Evolutionary conservation across 2,113 vertebrate species (phyloP), one percentile per base, ranked within the genome.

Genomic region (Podarcis muralis): DNA sequence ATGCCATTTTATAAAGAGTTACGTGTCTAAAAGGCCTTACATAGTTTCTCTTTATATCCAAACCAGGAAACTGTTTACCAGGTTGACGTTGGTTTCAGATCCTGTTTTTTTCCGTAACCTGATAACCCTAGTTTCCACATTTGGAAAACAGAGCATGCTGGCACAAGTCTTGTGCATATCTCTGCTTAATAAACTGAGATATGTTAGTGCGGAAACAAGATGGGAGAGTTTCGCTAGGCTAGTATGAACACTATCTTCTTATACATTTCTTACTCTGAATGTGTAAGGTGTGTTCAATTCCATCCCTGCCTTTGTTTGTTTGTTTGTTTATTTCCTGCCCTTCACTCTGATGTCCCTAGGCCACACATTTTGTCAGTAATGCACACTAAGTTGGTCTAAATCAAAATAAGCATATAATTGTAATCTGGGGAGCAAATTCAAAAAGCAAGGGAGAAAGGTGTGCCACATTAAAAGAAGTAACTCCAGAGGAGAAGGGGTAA

Each of bases 391-490:
- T 2, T 68, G 25, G 2, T 89, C 32, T 71, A 3, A 71, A 81
- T 81, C 0, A 11, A 8, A 90, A 18, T 89, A 85, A 18, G 89
- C 81, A 53, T 86, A 0, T 84, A 22, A 85, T 87, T 75, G 30
- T 40, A 90, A 89, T 22, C 6, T 75, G 65, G 6, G 25, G 89
- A 76, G 83, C 59, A 81, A 37, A 57, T 77, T 69, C 30, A 23
- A 25, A 3, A 43, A 88, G 32, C 8, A 25, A 83, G 78, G 27
- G 87, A 25, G 18, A 1, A 84, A 7, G 81, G 81, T 1, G 79
- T 89, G 40, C 2, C 32, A 87, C 3, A 1, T 5, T 91, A 83
- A 12, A 82, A 81, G 85, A 86, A 85, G 80, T 91, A 79, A 66
- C 16, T 20, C 71, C 62, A 15, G 32, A 35, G 85, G 75, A 1